Conservation (phyloP, 2,888 invertebrate genomes). For the Caenorhabditis sp. region DNA sequence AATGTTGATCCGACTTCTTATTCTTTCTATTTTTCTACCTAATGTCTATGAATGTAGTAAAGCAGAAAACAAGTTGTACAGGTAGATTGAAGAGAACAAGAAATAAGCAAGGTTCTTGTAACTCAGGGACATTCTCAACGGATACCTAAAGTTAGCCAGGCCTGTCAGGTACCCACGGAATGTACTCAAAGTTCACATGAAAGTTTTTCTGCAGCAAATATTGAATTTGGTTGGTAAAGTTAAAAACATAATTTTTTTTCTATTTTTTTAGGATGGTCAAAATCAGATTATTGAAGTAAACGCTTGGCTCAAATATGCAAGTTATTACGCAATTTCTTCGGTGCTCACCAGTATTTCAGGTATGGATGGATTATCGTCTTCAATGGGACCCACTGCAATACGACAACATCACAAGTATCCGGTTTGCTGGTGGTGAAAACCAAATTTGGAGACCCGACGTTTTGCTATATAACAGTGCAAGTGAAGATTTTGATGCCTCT, state of each 20-base stretch:
- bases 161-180: conserved; percentile 72
- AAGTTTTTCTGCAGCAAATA: conserved; percentile 78
- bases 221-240: conserved; percentile 66
- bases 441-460: conserved; percentile 79
- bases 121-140: conserved; percentile 71
- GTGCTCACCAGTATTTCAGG: conserved; percentile 35
- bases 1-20: conserved; percentile 41
- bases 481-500: conserved; percentile 77
- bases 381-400: conserved; percentile 77
- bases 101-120: neutral
- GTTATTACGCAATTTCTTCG: neutral
- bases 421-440: conserved; percentile 75
- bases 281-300: conserved; percentile 79
- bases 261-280: conserved; percentile 73
- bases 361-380: conserved; percentile 75
- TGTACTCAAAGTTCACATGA: conserved; percentile 73
- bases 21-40: conserved; percentile 22
- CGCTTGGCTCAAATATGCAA: conserved; percentile 78
- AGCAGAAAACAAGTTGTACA: conserved; percentile 69
- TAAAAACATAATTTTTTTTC: neutral
- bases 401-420: conserved; percentile 75
- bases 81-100: conserved; percentile 34
- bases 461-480: conserved; percentile 78
- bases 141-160: conserved; percentile 74
- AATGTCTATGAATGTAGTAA: conserved; percentile 47